Evolutionary conservation across 2,888 invertebrate genomes (phyloP).

Genomic region (Alviniconcha strummeri): DNA sequence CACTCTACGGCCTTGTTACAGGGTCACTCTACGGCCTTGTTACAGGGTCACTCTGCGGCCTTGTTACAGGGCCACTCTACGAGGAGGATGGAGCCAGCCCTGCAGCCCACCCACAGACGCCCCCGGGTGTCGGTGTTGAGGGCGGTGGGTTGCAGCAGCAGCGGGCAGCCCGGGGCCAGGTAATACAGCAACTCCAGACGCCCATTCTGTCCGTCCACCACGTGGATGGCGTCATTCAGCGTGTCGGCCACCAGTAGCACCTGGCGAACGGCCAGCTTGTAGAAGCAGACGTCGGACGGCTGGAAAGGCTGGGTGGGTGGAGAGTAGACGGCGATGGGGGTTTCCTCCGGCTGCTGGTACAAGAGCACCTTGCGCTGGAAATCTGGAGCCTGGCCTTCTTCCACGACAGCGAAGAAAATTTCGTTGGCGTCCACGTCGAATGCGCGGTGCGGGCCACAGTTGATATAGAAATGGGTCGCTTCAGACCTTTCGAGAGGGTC

Average conservation of each 20-base stretch:
- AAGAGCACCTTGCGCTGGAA: conserved; percentile 2
- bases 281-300: conserved; percentile 25
- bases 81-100: no score
- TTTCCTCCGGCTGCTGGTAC: neutral
- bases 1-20: no score
- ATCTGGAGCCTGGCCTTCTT: neutral
- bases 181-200: neutral
- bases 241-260: conserved; percentile 26
- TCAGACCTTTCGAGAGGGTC: neutral
- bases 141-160: conserved; percentile 14
- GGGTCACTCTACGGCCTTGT: no score
- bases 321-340: neutral
- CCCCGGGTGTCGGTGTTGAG: conserved; percentile 21
- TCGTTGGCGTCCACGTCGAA: conserved; percentile 6
- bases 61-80: no score
- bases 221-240: conserved; percentile 19
- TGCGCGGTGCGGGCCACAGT: conserved; percentile 6
- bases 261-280: neutral
- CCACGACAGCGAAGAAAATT: conserved; percentile 5
- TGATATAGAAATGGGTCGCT: neutral
- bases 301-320: conserved; percentile 17
- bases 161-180: neutral
- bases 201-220: neutral
- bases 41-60: no score
- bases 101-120: no score